Base-by-base conservation (phyloP, 2,888 invertebrate species). In the Apomyelois bistriatella region DNA sequence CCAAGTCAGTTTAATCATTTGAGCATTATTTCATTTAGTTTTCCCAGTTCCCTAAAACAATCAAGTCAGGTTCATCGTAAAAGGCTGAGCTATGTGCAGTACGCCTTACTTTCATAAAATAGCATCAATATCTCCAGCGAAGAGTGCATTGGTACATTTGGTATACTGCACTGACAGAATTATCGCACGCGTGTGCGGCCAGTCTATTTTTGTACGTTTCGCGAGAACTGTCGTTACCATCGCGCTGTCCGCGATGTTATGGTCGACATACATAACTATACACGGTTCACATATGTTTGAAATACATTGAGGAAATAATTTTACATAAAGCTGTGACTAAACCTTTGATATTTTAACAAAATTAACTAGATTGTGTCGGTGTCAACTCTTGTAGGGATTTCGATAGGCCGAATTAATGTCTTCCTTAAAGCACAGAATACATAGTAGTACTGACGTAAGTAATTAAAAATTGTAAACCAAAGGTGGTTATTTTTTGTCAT, bases 141-240 rank as follows among this genome's bases (percentile, higher is more conserved):
- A 85, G 75, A 76, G 77, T 82, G 82, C 86, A 86, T 40, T 16
- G 40, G 40, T 40, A 40, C 40, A 40, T 40, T 79, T 81, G 78
- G 79, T 76, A n/a, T n/a, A 74, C 65, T 74, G 77, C 79, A 78
- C 71, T 74, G 85, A 87, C 87, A 76, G 82, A 85, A 82, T 85
- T 85, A 85, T 81, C 80, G 68, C 69, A 72, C 61, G 72, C 63
- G 82, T 70, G 81, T 83, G 82, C 79, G 73, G 72, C 61, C 59
- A 76, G 79, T 3, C 71, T 89, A 90, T 90, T 88, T 83, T 77
- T 78, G 86, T 75, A 74, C 72, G 69, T 82, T 89, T 88, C 68
- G 87, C 87, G 79, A 80, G 83, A 85, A 83, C 61, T 68, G 72
- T 78, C 78, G 74, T 82, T 78, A 72, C 43, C 52, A 52, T 52